Base-by-base conservation (phyloP, 1,140 invertebrate species). In the Sitobion miscanthi region DNA sequence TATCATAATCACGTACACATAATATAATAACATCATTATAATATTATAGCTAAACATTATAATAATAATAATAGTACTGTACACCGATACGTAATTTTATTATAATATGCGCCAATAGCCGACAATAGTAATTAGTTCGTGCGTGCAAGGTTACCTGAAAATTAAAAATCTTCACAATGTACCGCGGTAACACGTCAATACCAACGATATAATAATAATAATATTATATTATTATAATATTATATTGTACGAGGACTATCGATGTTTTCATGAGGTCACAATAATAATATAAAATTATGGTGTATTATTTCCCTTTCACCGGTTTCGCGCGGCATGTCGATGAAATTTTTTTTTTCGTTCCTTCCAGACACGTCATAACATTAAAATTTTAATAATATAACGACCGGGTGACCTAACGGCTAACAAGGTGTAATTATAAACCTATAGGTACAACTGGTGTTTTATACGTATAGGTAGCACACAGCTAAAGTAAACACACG, bases 381-480 rank as follows among this genome's bases (percentile, higher is more conserved):
- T 69, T 69, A 69, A n/a, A n/a, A 69, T 69, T 69, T 69, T 69
- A 69, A 69, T 69, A n/a, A 69, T 14, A 69, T 69, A 69, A 69
- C 9, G 57, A 62, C 57, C 57, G 57, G 25, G 57, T 14, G 62
- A 69, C 62, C 30, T 69, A 69, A 69, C 25, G 30, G 62, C 30
- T 69, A 69, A 69, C 30, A 69, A 69, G 62, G 30, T 69, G 62
- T n/a, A 69, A 69, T 69, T 69, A 69, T n/a, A 69, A 69, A 69
- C 30, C 30, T 11, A 9, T 47, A 47, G 7, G 45, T 9, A 47
- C 9, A 47, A 69, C 30, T 30, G 30, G 30, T n/a, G 30, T 69
- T 69, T 69, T 23, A 4, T n/a, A 35, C 35, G 35, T 35, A 69
- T 69, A 14, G 25, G 62, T 69, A 69, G 62, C 30, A 6, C 57